Conservation (phyloP, 2,888 invertebrate genomes). For the Oscheius sp. region DNA sequence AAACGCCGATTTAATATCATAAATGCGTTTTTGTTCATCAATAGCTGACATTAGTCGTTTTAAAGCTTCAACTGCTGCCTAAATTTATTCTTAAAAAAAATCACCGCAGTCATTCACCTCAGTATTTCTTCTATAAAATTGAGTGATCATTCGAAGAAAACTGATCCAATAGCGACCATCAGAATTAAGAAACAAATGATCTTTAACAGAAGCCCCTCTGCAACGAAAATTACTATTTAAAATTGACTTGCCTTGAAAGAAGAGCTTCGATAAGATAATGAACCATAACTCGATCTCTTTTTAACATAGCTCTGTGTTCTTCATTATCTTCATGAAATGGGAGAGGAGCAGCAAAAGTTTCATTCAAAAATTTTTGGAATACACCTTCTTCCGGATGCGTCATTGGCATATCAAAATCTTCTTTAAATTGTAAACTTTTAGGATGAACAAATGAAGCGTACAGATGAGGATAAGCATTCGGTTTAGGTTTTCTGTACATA, state of each 20-base stretch:
- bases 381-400: conserved; percentile 5
- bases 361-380: background rate
- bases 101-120: too few relatives aligned
- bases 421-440: too few relatives aligned
- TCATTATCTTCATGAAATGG: background rate
- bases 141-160: conserved; percentile 28
- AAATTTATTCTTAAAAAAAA: background rate
- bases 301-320: background rate
- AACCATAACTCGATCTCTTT: background rate
- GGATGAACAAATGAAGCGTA: background rate
- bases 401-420: background rate
- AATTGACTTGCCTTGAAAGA: conserved; percentile 34
- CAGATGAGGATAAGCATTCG: background rate
- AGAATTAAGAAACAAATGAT: conserved; percentile 49
- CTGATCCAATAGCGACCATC: conserved; percentile 32
- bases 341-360: background rate
- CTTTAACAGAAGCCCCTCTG: conserved; percentile 52
- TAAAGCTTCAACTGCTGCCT: conserved; percentile 38
- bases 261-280: conserved; percentile 53
- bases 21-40: conserved; percentile 46
- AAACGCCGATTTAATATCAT: conserved; percentile 16
- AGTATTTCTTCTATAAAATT: background rate
- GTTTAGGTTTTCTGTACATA: background rate
- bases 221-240: background rate
- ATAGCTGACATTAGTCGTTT: conserved; percentile 46